These are phyloP conservation scores for Chymomyza amoena DNA, from an alignment of 2,888 invertebrate genomes.

Conservation along the genomic window DNA sequence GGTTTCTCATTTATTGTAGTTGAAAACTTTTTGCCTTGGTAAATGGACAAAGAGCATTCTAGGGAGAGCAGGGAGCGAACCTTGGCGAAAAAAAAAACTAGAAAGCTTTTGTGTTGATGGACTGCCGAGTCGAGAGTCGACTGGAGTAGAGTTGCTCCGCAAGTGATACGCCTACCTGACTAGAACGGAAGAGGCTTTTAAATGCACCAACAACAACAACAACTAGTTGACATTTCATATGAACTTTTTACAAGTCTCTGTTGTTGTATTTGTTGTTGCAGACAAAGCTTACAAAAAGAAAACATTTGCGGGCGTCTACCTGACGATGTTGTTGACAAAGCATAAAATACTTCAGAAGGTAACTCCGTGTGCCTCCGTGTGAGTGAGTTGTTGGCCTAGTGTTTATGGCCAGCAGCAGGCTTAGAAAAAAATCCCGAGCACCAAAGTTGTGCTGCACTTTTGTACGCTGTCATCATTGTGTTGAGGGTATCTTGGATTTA, in stretches of 20 bases:
- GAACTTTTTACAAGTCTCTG: slow-evolving; percentile 26
- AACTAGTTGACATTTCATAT: slow-evolving; percentile 16
- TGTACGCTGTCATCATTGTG: background rate
- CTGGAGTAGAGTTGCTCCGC: background rate
- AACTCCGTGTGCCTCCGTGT: background rate
- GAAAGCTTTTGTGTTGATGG: slow-evolving; percentile 32
- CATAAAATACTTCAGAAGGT: slow-evolving; percentile 51
- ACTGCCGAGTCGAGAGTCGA: slow-evolving; percentile 16
- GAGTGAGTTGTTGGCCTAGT: slow-evolving; percentile 5
- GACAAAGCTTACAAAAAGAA: slow-evolving; percentile 47
- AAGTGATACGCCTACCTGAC: slow-evolving; percentile 5
- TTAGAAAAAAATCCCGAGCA: slow-evolving; percentile 19
- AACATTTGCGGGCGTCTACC: slow-evolving; percentile 54
- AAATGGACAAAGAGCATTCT: background rate
- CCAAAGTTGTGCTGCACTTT: background rate
- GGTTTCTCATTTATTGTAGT: slow-evolving; percentile 13
- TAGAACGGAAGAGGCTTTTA: slow-evolving; percentile 31
- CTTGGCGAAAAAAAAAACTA: background rate
- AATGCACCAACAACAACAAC: slow-evolving; percentile 33
- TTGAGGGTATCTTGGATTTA: background rate
- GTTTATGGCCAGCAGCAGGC: slow-evolving; percentile 11
- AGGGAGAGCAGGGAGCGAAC: background rate
- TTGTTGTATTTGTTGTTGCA: slow-evolving; percentile 11
- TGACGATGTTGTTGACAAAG: slow-evolving; percentile 51
- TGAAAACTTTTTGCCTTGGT: slow-evolving; percentile 16